Base-by-base conservation (phyloP, 2,113 vertebrate genomes). In the Labeo catla region DNA sequence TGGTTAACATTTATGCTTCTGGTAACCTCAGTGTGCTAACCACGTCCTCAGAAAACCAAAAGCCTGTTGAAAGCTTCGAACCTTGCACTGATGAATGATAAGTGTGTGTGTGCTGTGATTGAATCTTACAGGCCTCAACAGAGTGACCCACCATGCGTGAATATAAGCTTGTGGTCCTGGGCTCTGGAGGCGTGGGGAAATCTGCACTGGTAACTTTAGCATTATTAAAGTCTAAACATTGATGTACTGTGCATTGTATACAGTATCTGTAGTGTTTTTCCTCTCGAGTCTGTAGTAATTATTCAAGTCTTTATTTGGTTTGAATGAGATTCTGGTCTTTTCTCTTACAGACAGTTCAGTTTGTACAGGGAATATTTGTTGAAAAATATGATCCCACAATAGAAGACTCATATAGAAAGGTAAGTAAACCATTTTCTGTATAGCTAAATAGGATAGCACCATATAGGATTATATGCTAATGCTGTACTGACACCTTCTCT, bases 351-450 rank as follows among this genome's bases (percentile, higher is more conserved):
- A 99, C 98, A 87, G 98, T 99, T 92, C 98, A 99, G 86, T 99
- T 99, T 89, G 98, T 99, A 94, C 98, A 99, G 95, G 98, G 98
- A 94, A 99, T 99, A 95, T 99, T 99, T 95, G 98, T 99, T 92
- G 98, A 99, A 93, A 99, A 99, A 91, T 99, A 99, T 92, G 98
- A 99, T 91, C 98, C 98, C 88, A 99, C 98, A 95, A 99, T 99
- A 96, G 98, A 99, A 96, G 98, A 99, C 90, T 99, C 98, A 0
- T 99, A 99, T 95, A 97, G 98, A 96, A 99, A 99, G 98, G 98
- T 98, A 94, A 93, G 87, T 4, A 39, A n/a, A 4, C 4, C 13
- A 80, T 83, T 36, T 68, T 83, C n/a, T 16, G 8, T 4, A 11
- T 70, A 6, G n/a, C 23, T 47, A 21, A 63, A 34, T 76, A 50